Percentiles rank a stretch among this genome's conserved stretches.
phyloP scores from a whole-genome alignment of 2,797 vertebrate genomes.

The Psittacula derbiana region DNA sequence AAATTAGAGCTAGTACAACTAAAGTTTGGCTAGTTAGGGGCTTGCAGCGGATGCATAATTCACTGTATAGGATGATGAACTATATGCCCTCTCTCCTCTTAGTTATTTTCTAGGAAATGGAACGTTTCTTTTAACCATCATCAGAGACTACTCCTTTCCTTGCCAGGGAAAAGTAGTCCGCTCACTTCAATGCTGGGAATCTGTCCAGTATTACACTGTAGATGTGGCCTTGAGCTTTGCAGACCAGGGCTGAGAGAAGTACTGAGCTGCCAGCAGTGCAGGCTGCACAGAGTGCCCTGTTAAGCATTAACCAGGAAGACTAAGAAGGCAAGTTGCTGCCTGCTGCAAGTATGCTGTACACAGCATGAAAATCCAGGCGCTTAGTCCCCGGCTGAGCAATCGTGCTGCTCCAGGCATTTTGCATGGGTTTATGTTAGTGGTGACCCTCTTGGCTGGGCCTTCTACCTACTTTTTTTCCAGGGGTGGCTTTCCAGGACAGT shows the following conservation, averaged over 20 bases:
- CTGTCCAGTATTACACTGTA: background rate
- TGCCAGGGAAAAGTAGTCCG: background rate
- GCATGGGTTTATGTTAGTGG: background rate
- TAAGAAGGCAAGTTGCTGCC: background rate
- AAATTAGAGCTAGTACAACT: background rate
- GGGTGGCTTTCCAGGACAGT: background rate
- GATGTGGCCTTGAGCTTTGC: background rate
- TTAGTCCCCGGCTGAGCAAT: background rate
- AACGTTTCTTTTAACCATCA: background rate
- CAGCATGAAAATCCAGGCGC: background rate
- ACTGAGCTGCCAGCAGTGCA: background rate
- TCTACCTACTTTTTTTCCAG: background rate
- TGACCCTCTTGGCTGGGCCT: background rate
- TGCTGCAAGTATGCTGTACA: background rate
- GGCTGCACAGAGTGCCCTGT: background rate
- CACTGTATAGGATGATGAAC: background rate
- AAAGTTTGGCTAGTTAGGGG: background rate
- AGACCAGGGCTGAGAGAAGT: background rate
- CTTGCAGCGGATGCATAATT: background rate
- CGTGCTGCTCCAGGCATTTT: background rate
- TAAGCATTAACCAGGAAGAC: background rate
- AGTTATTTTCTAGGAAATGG: constrained; percentile 43
- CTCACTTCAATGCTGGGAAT: background rate
- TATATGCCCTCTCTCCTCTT: background rate
- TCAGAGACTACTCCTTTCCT: constrained; percentile 20